A percentile compares a stretch with the other conserved stretches of the same genome.
Evolutionary conservation across 2,797 vertebrate genomes (phyloP).

Genomic region (Scolopax rusticola): DNA sequence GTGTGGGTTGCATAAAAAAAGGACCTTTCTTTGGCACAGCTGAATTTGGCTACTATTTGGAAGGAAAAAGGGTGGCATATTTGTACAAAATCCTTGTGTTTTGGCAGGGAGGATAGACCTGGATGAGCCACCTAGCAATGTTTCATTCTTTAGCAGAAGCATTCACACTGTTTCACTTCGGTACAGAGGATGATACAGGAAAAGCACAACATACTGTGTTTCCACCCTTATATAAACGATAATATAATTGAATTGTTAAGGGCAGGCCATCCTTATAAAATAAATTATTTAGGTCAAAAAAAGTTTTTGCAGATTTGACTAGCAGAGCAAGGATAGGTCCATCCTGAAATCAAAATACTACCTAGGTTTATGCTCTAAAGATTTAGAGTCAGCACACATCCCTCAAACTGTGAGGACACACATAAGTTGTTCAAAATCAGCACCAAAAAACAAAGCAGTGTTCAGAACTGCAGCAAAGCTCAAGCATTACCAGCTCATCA

Average conservation of each 20-base stretch:
- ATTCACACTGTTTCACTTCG: background rate
- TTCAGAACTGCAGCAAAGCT: background rate
- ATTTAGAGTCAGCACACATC: background rate
- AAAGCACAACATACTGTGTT: background rate
- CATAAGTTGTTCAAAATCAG: background rate
- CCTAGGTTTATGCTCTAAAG: background rate
- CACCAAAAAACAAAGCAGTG: background rate
- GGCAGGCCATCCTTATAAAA: background rate
- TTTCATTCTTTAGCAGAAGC: background rate
- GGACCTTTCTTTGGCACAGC: conserved; percentile 26
- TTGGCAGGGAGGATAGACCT: background rate
- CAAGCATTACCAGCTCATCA: background rate
- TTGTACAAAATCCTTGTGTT: conserved; percentile 26
- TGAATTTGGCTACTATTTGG: conserved; percentile 35
- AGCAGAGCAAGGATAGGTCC: background rate
- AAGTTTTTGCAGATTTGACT: background rate
- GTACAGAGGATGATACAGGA: background rate
- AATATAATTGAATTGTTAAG: background rate
- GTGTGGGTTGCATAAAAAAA: conserved; percentile 42
- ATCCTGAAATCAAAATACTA: background rate
- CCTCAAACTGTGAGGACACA: accelerated
- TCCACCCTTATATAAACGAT: background rate
- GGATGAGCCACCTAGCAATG: background rate
- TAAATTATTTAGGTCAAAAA: background rate
- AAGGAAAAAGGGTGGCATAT: conserved; percentile 40